Conservation (phyloP, 2,113 vertebrate species). For the Circaetus gallicus region DNA sequence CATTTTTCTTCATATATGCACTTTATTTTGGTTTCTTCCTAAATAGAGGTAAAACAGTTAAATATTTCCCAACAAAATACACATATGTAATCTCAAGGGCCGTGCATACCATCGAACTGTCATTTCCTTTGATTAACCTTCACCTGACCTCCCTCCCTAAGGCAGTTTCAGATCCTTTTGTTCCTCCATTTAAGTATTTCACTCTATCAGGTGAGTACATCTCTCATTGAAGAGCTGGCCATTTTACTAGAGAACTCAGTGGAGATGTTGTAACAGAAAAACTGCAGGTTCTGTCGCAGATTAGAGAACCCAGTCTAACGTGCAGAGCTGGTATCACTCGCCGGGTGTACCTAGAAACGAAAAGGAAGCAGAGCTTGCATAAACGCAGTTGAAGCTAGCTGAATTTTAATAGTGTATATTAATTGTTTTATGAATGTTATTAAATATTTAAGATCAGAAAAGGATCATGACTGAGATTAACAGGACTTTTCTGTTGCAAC, state of each 20-base stretch:
- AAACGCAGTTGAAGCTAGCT: neutral
- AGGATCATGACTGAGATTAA: neutral
- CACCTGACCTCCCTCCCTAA: slow-evolving; percentile 62
- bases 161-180: slow-evolving; percentile 51
- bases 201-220: slow-evolving; percentile 35
- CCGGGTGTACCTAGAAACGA: rapidly evolving
- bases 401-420: neutral
- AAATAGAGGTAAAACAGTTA: slow-evolving; percentile 44
- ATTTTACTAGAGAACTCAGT: neutral
- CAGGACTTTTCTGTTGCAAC: neutral
- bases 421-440: neutral
- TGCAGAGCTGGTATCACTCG: neutral
- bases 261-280: neutral
- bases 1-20: neutral
- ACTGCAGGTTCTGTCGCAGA: neutral
- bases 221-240: neutral
- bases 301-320: neutral
- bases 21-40: neutral
- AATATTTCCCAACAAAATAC: slow-evolving; percentile 13
- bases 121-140: slow-evolving; percentile 82
- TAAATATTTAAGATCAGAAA: neutral
- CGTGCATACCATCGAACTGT: slow-evolving; percentile 64
- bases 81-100: slow-evolving; percentile 44
- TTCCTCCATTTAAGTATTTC: slow-evolving; percentile 11
- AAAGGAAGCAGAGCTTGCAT: neutral